Evolutionary conservation across 2,113 vertebrate species (phyloP).

Genomic region (Labeo rohita): DNA sequence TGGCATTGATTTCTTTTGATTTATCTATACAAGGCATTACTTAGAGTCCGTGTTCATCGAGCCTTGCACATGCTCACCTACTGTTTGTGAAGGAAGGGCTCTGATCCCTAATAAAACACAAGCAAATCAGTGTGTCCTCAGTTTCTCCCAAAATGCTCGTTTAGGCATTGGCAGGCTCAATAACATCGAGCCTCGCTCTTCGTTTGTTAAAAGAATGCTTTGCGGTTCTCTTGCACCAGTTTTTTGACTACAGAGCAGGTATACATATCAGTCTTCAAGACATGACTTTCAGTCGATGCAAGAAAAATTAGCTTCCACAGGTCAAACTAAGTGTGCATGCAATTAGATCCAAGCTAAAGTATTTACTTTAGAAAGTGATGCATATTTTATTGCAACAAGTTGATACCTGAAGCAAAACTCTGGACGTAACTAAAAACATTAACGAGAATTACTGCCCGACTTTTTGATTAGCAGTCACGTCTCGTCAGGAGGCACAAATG

Average conservation of each 20-base stretch:
- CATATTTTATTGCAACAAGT: conserved; percentile 24
- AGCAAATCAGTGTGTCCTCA: conserved; percentile 54
- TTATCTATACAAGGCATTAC: conserved; percentile 67
- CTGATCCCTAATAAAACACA: conserved; percentile 64
- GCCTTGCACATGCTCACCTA: conserved; percentile 53
- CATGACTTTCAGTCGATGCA: neutral
- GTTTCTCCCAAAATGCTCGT: conserved; percentile 42
- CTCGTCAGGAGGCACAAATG: conserved; percentile 27
- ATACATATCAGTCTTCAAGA: neutral
- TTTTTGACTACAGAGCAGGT: conserved; percentile 8
- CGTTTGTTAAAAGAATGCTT: conserved; percentile 28
- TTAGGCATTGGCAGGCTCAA: conserved; percentile 48
- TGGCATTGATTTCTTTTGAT: conserved; percentile 77
- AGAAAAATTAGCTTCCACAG: neutral
- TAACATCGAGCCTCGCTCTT: conserved; percentile 36
- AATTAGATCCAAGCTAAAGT: conserved; percentile 19
- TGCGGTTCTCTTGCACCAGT: conserved; percentile 8
- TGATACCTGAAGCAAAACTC: conserved; percentile 37
- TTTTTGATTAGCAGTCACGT: conserved; percentile 29
- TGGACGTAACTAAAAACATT: neutral
- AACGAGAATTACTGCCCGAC: conserved; percentile 1
- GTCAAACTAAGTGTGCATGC: neutral
- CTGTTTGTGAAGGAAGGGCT: conserved; percentile 68
- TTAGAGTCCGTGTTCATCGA: conserved; percentile 64
- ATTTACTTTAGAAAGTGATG: conserved; percentile 34